Evolutionary conservation across 2,888 invertebrate genomes (phyloP), one percentile per base, ranked within the genome.

Genomic region (Brachylomia viminalis): DNA sequence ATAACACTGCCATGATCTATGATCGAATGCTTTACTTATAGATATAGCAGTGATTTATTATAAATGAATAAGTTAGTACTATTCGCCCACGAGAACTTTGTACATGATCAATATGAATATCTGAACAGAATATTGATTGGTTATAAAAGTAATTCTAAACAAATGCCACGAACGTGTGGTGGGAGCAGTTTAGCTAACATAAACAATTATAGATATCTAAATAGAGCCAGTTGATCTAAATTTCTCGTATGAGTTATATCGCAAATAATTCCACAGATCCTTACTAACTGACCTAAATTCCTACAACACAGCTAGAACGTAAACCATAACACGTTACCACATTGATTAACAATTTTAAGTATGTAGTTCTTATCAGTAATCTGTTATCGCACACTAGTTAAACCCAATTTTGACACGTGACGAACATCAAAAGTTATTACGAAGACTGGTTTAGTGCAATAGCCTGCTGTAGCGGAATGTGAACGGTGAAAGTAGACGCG

Each of bases 401-500:
- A 90, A 91, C 89, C 85, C 85, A 88, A 87, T 90, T 90, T 88
- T 88, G 90, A 91, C 91, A 92, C 92, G 92, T 92, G 91, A 92
- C 86, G 87, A 91, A 89, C 86, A 89, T 91, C 82, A 88, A 88
- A 90, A 89, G 89, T 85, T 84, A 90, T 88, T 89, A 89, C 90
- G 89, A 89, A 89, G 90, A 92, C 92, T 92, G 91, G 93, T 93
- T 92, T 87, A 90, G 90, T 89, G 93, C 92, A 92, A 93, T 87
- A 90, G 90, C 90, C 91, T 88, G 85, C 64, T 79, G 65, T 84
- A 86, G 87, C 92, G 95, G 95, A 95, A 96, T 95, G 95, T 94
- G 94, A 94, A 79, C 90, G 94, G 96, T 95, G 96, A 96, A 96
- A 96, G 96, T 96, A 91, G 94, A 92, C 94, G 94, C 94, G 95